Percentiles rank a stretch among this genome's conserved stretches.
Evolutionary conservation across 2,113 vertebrate species (phyloP).

Genomic region (Vimba vimba): DNA sequence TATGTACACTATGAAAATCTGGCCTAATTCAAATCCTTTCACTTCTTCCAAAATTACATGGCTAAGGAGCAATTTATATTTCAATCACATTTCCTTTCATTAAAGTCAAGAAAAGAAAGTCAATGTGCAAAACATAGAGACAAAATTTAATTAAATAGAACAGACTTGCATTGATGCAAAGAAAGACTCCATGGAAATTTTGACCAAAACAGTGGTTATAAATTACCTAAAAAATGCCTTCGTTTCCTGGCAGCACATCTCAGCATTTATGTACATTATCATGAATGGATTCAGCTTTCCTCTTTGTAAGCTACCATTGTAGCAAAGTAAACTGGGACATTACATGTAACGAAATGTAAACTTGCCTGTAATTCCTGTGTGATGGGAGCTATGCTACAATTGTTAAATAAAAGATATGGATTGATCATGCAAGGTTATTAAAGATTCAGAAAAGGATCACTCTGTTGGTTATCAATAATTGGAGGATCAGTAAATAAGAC

Average conservation of each 20-base stretch:
- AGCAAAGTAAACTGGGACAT: not conserved
- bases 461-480: not conserved
- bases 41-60: not conserved
- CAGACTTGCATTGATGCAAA: not conserved
- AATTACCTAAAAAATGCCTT: not conserved
- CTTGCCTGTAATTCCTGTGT: not conserved
- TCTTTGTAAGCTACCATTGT: not conserved
- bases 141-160: not conserved
- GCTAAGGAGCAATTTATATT: not conserved
- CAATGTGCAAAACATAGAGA: not conserved
- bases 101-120: not conserved
- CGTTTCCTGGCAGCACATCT: not conserved
- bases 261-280: not conserved
- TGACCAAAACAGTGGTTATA: not conserved
- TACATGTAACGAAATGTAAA: not conserved
- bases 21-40: constrained; percentile 16
- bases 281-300: not conserved
- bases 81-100: constrained; percentile 14
- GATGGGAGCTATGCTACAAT: not conserved
- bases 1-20: not conserved
- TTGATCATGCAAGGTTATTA: not conserved
- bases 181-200: not conserved
- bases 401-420: not conserved
- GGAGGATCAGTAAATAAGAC: not conserved
- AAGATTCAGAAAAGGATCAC: not conserved